Evolutionary conservation across 2,888 invertebrate genomes (phyloP).

Genomic region (Xylocampa areola): DNA sequence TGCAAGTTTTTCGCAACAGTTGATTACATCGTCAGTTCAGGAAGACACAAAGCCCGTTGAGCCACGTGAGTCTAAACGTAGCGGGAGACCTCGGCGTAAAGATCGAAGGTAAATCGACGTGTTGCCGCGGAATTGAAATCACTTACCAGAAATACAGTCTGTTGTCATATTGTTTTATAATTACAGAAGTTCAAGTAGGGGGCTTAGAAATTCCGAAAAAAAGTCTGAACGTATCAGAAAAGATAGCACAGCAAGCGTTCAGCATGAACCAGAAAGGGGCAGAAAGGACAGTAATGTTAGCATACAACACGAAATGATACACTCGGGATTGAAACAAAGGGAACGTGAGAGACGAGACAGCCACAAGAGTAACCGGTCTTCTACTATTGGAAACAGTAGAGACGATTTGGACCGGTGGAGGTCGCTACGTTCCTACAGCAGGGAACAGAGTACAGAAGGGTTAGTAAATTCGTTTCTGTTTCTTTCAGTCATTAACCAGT

Average conservation of each 20-base stretch:
- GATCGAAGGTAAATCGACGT: conserved; percentile 80
- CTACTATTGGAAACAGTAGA: conserved; percentile 84
- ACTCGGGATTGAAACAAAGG: conserved; percentile 73
- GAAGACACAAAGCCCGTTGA: conserved; percentile 77
- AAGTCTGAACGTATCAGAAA: conserved; percentile 79
- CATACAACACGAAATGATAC: conserved; percentile 77
- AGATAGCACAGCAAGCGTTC: conserved; percentile 81
- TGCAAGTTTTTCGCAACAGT: conserved; percentile 77
- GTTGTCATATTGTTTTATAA: background rate
- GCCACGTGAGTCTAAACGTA: conserved; percentile 76
- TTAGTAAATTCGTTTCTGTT: conserved; percentile 52
- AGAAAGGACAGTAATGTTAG: conserved; percentile 82
- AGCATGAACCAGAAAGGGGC: conserved; percentile 74
- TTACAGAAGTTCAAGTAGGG: conserved; percentile 84
- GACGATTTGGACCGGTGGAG: conserved; percentile 87
- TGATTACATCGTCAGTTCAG: conserved; percentile 67
- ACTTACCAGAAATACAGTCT: background rate
- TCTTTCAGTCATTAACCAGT: background rate
- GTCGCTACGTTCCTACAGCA: conserved; percentile 84
- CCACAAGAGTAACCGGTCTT: conserved; percentile 84
- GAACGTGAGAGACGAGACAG: conserved; percentile 82
- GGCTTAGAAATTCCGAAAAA: conserved; percentile 79
- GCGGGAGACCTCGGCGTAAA: conserved; percentile 77
- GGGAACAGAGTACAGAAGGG: conserved; percentile 88
- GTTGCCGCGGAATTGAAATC: background rate